A percentile compares a stretch with the other conserved stretches of the same genome.
These are phyloP conservation scores for Yoshiicerus persimilis DNA, from an alignment of 1,140 invertebrate genomes.

Conservation along the genomic window DNA sequence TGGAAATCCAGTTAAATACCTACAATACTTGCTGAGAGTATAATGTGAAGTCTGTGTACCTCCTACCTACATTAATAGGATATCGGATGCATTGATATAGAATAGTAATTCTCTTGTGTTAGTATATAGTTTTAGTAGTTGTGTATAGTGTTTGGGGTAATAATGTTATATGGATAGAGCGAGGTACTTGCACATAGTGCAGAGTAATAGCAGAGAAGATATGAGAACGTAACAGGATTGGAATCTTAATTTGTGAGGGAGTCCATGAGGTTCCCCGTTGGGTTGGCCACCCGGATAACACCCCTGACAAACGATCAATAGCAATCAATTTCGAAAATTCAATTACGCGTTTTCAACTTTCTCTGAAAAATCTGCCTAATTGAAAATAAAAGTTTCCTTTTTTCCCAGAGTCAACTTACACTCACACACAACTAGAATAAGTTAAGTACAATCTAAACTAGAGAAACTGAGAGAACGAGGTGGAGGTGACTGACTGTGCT, in stretches of 20 bases:
- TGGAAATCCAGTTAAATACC: neutral
- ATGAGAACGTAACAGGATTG: slow-evolving; percentile 33
- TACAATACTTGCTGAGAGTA: neutral
- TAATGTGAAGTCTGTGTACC: neutral
- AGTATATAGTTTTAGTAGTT: neutral
- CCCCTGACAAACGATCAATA: slow-evolving; percentile 31
- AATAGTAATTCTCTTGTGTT: neutral
- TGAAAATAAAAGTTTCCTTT: slow-evolving; percentile 45
- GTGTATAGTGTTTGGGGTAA: neutral
- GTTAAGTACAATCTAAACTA: neutral
- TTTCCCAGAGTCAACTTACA: slow-evolving; percentile 31
- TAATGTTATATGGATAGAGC: neutral
- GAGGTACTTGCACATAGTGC: neutral
- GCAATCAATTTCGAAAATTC: slow-evolving; percentile 43
- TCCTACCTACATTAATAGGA: neutral
- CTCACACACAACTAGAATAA: slow-evolving; percentile 13
- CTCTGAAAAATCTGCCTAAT: slow-evolving; percentile 45
- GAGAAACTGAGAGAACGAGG: neutral
- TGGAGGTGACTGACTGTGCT: neutral
- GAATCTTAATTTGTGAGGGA: slow-evolving; percentile 40
- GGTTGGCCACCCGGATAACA: slow-evolving; percentile 24
- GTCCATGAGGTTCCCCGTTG: slow-evolving; percentile 31
- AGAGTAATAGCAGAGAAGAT: neutral
- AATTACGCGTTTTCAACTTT: slow-evolving; percentile 44
- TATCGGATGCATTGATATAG: neutral